Conservation (phyloP, 2,797 vertebrate species). For the Pyrocephalus nanus region DNA sequence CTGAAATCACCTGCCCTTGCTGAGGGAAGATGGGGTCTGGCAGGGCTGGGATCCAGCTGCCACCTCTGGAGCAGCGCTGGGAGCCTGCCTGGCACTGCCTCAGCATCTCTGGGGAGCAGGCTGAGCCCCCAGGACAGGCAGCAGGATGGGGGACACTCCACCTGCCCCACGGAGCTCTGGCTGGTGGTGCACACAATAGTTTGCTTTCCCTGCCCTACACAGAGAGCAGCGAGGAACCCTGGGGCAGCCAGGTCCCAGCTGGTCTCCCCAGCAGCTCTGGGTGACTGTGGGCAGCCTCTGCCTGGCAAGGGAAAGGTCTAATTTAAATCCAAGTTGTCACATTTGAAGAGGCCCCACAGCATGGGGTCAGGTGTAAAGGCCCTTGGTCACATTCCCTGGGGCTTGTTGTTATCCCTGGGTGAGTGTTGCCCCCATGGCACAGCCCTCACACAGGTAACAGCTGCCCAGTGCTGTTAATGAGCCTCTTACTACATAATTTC, state of each 20-base stretch:
- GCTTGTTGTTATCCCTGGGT: background rate
- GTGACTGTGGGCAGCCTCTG: background rate
- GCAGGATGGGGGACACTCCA: background rate
- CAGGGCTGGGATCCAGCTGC: background rate
- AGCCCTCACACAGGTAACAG: background rate
- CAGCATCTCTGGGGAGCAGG: background rate
- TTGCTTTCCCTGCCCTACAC: background rate
- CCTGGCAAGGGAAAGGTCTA: background rate
- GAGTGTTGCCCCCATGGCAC: rapidly evolving
- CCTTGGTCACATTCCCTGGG: background rate
- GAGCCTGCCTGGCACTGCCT: background rate
- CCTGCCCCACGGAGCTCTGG: background rate
- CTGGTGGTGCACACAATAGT: rapidly evolving
- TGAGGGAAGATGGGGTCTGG: background rate
- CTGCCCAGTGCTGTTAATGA: background rate
- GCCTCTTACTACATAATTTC: background rate
- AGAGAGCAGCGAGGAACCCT: background rate
- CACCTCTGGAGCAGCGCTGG: background rate
- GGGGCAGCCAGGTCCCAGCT: background rate
- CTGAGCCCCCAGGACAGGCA: background rate
- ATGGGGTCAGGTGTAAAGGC: background rate
- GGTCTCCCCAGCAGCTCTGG: background rate
- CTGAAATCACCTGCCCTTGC: background rate
- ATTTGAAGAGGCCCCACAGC: rapidly evolving
- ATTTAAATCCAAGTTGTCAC: background rate